A percentile compares a stretch with the other conserved stretches of the same genome.
phyloP scores from a whole-genome alignment of 2,797 vertebrate genomes.

The Hippoglossus hippoglossus region DNA sequence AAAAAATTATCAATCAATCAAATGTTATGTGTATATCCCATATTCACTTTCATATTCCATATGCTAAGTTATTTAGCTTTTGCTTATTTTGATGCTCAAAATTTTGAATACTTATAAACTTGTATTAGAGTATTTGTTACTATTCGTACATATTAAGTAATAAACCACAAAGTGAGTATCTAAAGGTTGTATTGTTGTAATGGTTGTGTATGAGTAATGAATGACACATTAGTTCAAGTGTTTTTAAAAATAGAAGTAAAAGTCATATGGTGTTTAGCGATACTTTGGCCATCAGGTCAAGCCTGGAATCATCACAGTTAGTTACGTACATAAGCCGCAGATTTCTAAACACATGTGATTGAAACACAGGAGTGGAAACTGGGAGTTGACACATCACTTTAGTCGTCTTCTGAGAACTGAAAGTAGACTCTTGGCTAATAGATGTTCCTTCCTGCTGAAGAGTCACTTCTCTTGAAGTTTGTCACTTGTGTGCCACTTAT shows the following conservation, averaged over 20 bases:
- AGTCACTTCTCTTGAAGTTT: conserved; percentile 42
- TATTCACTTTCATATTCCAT: no score
- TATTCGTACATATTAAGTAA: no score
- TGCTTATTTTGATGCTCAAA: no score
- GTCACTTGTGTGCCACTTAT: not conserved
- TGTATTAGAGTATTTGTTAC: no score
- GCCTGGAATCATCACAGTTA: not conserved
- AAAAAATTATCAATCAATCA: no score
- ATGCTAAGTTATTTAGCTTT: no score
- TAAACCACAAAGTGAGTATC: no score
- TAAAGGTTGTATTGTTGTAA: no score
- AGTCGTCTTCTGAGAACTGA: conserved; percentile 56
- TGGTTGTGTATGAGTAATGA: no score
- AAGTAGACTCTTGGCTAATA: conserved; percentile 51
- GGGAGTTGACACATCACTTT: conserved; percentile 20
- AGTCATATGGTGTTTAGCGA: not conserved
- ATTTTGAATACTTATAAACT: no score
- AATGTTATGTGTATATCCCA: no score
- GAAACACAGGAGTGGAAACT: conserved; percentile 2
- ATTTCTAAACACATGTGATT: conserved; percentile 8
- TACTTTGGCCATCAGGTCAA: not conserved
- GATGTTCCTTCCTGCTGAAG: conserved; percentile 26
- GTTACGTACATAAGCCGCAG: not conserved
- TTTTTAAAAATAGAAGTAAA: not conserved
- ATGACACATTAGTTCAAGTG: not conserved